Conservation (phyloP, 2,888 invertebrate species). For the Ganaspis brasiliensis region DNA sequence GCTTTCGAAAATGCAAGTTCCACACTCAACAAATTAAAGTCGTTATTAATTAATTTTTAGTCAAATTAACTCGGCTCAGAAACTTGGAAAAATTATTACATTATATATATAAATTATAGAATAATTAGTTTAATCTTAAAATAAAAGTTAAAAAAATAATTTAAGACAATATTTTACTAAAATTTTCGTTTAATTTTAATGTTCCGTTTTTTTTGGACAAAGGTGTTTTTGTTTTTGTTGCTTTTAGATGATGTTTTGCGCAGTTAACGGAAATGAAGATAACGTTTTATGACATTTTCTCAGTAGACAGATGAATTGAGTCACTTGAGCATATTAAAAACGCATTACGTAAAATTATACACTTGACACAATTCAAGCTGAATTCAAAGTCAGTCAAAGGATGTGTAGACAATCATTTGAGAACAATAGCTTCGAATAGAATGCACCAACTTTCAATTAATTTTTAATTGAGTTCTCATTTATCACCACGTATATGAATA, state of each 20-base stretch:
- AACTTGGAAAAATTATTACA: too few species aligned
- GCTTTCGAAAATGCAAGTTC: too few species aligned
- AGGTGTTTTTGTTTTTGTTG: neutral
- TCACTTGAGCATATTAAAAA: conserved; percentile 43
- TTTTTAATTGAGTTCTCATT: neutral
- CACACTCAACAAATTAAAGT: too few species aligned
- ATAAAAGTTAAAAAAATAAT: too few species aligned
- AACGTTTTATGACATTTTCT: conserved; percentile 26
- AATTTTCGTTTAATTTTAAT: too few species aligned
- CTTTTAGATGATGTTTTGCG: conserved; percentile 18
- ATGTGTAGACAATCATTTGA: conserved; percentile 21
- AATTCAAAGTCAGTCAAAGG: conserved; percentile 37
- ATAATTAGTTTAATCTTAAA: too few species aligned
- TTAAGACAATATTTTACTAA: too few species aligned
- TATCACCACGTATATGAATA: too few species aligned
- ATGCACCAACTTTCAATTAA: neutral
- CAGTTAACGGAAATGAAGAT: conserved; percentile 39
- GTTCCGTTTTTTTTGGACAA: too few species aligned
- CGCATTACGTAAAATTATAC: conserved; percentile 40
- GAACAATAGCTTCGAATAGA: conserved; percentile 4
- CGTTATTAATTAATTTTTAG: too few species aligned
- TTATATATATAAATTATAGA: too few species aligned
- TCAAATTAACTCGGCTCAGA: too few species aligned
- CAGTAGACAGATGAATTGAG: conserved; percentile 29
- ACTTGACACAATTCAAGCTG: conserved; percentile 39